These are phyloP conservation scores for Choloepus hoffmanni DNA, from an alignment of 2,113 vertebrate species.

Conservation along the genomic window DNA sequence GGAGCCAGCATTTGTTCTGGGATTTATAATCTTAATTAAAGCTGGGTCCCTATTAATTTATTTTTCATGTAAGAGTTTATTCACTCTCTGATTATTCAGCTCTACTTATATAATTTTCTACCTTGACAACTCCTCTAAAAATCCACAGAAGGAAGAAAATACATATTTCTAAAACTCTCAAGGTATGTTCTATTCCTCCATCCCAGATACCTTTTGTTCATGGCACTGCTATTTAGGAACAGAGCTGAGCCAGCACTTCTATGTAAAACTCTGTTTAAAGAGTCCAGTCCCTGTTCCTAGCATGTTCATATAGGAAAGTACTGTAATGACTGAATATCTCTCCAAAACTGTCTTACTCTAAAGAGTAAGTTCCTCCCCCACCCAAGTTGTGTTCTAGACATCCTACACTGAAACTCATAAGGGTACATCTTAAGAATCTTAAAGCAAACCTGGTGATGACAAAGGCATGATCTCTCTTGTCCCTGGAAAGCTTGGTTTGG, in stretches of 20 bases:
- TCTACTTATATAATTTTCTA: background rate
- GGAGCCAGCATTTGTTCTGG: background rate
- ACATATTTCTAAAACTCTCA: background rate
- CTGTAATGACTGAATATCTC: background rate
- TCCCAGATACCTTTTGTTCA: fast-evolving
- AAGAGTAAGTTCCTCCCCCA: fast-evolving
- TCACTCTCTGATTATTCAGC: background rate
- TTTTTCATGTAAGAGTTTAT: background rate
- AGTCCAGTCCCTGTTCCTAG: background rate
- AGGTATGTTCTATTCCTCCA: background rate
- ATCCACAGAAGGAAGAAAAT: background rate
- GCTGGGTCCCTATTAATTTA: too few relatives aligned
- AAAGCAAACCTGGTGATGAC: slow-evolving; percentile 32
- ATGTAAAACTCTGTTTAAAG: background rate
- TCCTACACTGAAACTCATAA: background rate
- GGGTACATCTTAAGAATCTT: background rate
- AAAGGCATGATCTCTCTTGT: background rate
- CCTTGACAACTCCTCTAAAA: background rate
- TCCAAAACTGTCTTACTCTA: background rate
- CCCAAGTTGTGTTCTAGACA: too few relatives aligned
- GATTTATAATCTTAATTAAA: background rate
- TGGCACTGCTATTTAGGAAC: background rate
- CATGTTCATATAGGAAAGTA: fast-evolving
- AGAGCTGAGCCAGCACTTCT: background rate
- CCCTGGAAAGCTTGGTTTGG: background rate